A percentile compares a stretch with the other conserved stretches of the same genome.
These are phyloP conservation scores for Andrena flavipes DNA, from an alignment of 2,888 invertebrate species.

Conservation along the genomic window DNA sequence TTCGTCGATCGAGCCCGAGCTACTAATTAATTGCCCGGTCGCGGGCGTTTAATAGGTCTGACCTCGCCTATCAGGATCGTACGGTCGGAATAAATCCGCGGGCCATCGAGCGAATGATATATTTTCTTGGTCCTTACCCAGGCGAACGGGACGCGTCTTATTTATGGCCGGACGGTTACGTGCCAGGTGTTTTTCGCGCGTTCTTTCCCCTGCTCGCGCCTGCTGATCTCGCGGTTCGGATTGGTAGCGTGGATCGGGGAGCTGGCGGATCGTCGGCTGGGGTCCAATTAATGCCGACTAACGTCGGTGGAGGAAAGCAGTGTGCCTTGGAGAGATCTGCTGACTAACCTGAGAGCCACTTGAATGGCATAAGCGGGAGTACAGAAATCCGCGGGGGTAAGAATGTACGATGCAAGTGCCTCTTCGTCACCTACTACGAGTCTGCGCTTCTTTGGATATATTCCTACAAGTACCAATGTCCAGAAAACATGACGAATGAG, in stretches of 20 bases:
- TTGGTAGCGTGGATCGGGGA: background rate
- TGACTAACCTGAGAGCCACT: no score
- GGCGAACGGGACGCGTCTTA: constrained; percentile 34
- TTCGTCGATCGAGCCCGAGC: background rate
- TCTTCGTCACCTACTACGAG: no score
- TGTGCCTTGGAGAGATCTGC: background rate
- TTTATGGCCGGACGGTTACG: constrained; percentile 38
- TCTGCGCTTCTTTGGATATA: no score
- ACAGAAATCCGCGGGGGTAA: no score
- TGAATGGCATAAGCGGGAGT: no score
- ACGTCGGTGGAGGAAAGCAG: background rate
- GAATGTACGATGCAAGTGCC: no score
- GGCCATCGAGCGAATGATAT: constrained; percentile 21
- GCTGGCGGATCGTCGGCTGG: no score
- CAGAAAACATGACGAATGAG: no score
- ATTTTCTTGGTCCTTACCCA: constrained; percentile 55
- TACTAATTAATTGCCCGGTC: constrained; percentile 8
- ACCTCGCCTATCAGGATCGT: constrained; percentile 10
- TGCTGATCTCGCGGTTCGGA: no score
- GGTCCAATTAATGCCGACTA: no score
- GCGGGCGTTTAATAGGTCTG: constrained; percentile 38
- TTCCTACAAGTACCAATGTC: no score
- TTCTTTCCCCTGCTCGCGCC: constrained; percentile 8
- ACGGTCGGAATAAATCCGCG: constrained; percentile 43
- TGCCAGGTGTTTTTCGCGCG: constrained; percentile 28